Conservation (phyloP, 2,888 invertebrate genomes). For the Pimpla rufipes region DNA sequence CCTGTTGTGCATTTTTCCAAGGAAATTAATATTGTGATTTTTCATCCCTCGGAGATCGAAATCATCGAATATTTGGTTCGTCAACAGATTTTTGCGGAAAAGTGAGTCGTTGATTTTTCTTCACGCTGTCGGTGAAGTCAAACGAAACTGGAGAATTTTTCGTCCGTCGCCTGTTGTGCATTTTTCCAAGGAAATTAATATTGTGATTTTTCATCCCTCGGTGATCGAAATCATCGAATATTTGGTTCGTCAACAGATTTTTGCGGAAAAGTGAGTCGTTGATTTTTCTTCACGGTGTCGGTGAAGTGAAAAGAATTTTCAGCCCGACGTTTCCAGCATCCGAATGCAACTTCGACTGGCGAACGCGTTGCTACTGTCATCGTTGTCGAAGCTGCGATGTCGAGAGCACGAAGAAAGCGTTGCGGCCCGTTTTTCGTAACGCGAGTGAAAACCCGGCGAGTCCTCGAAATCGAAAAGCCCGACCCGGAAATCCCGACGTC, state of each 20-base stretch:
- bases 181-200: constrained; percentile 3
- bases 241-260: background rate
- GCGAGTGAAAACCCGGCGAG: constrained; percentile 27
- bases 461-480: background rate
- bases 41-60: background rate
- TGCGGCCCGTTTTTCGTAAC: constrained; percentile 37
- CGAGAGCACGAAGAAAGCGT: constrained; percentile 68
- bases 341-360: constrained; percentile 68
- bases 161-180: constrained; percentile 12
- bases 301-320: background rate
- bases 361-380: constrained; percentile 66
- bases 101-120: too few relatives aligned
- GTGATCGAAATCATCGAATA: background rate
- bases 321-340: constrained; percentile 19
- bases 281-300: background rate
- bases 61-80: too few relatives aligned
- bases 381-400: constrained; percentile 66
- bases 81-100: too few relatives aligned
- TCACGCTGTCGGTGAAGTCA: too few relatives aligned
- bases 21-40: constrained; percentile 14
- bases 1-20: constrained; percentile 11
- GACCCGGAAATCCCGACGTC: background rate
- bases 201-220: background rate
- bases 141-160: constrained; percentile 71
- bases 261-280: background rate